These are phyloP conservation scores for Orthosia gothica DNA, from an alignment of 2,888 invertebrate species.

Conservation along the genomic window DNA sequence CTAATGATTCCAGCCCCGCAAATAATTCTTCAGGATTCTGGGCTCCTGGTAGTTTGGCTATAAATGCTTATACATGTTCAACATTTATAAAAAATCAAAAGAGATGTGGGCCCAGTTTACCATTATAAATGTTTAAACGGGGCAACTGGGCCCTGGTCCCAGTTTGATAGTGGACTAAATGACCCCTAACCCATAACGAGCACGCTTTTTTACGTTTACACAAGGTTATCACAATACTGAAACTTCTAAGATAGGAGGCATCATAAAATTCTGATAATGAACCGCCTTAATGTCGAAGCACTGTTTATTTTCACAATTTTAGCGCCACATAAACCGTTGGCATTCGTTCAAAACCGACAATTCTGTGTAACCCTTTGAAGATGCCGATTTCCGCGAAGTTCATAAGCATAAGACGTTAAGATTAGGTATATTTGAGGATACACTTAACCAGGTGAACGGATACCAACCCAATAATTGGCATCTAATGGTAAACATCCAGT, in stretches of 20 bases:
- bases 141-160: too few relatives aligned
- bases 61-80: too few relatives aligned
- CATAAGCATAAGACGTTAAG: not conserved
- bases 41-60: too few relatives aligned
- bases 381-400: not conserved
- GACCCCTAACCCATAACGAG: too few relatives aligned
- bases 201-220: too few relatives aligned
- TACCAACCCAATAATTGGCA: constrained; percentile 9
- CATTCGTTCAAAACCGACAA: constrained; percentile 21
- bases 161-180: too few relatives aligned
- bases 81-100: too few relatives aligned
- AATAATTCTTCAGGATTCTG: too few relatives aligned
- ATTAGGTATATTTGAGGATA: constrained; percentile 8
- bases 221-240: not conserved
- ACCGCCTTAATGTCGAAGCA: constrained; percentile 3
- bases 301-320: constrained; percentile 34
- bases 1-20: too few relatives aligned
- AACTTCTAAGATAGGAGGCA: not conserved
- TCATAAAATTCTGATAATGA: not conserved
- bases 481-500: constrained; percentile 45
- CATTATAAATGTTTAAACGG: too few relatives aligned
- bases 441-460: constrained; percentile 13
- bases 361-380: constrained; percentile 21
- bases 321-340: constrained; percentile 31
- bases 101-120: too few relatives aligned